Evolutionary conservation across 1,140 invertebrate species (phyloP), one percentile per base, ranked within the genome.

Genomic region (Zeugodacus cucurbitae): DNA sequence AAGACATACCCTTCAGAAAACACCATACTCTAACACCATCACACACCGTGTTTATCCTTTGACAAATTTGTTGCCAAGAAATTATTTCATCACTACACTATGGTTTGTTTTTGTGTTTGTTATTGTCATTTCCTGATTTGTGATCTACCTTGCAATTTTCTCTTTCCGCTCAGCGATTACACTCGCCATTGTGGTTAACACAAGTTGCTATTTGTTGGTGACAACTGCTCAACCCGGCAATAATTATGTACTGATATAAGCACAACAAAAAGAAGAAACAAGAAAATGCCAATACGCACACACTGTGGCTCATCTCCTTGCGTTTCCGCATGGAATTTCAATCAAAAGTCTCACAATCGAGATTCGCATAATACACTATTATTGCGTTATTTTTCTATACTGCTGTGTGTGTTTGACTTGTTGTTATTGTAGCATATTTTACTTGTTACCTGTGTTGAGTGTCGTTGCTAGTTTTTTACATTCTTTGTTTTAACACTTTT

Each of bases 271-370:
- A 54, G 6, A 7, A 78, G 20, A 11, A 7, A 78, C n/a, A 20
- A 14, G 26, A 48, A 48, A 59, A 29, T 17, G 41, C 78, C 26
- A 26, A n/a, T 29, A 64, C 58, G 26, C 14, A 90, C 62, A 6
- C 34, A 41, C 29, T 37, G 20, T 74, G 41, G 74, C 22, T 54
- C 10, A 82, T 82, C 11, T 48, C 34, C 26, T 82, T 48, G 20
- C 74, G 10, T 11, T 82, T 82, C 41, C 41, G n/a, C 37, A 20
- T 44, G 91, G 91, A 90, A 92, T 92, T 91, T 91, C 90, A 92
- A 91, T 92, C 91, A 92, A 86, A 86, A 67, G 82, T 54, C 58
- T 86, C 54, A 41, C 44, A 82, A 82, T 82, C 44, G 74, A 82
- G n/a, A 5, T 74, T 20, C 20, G 10, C 41, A 48, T 29, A 82